Percentiles rank a stretch among this genome's conserved stretches.
These are phyloP conservation scores for Tubulanus polymorphus DNA, from an alignment of 2,888 invertebrate species.

Conservation along the genomic window DNA sequence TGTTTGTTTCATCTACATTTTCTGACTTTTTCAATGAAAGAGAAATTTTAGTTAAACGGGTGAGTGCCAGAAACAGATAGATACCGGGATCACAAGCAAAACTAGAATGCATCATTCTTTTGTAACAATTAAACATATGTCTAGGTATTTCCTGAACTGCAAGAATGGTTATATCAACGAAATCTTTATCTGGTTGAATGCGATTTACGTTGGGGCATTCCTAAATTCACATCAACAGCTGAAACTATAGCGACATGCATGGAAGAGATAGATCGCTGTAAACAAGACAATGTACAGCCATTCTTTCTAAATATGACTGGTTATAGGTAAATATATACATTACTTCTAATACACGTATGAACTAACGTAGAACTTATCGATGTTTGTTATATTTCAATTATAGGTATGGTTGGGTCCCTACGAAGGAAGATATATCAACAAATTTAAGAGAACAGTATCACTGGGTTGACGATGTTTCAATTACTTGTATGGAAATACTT, in stretches of 20 bases:
- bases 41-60: slow-evolving; percentile 15
- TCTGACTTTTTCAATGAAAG: slow-evolving; percentile 16
- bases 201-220: slow-evolving; percentile 53
- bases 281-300: slow-evolving; percentile 38
- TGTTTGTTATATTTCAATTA: background rate
- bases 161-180: slow-evolving; percentile 42
- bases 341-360: background rate
- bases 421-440: slow-evolving; percentile 29
- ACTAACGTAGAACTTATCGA: no score
- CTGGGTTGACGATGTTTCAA: slow-evolving; percentile 46
- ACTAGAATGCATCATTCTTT: background rate
- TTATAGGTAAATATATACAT: slow-evolving; percentile 32
- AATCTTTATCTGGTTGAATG: slow-evolving; percentile 45
- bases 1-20: slow-evolving; percentile 18
- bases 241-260: slow-evolving; percentile 45
- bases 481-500: slow-evolving; percentile 50
- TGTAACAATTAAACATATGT: background rate
- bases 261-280: slow-evolving; percentile 46
- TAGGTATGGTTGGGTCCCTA: slow-evolving; percentile 51
- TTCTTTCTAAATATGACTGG: slow-evolving; percentile 47
- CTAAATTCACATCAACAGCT: slow-evolving; percentile 39
- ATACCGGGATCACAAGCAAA: background rate
- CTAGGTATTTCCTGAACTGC: slow-evolving; percentile 44
- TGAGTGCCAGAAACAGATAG: background rate
- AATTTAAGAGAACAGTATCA: slow-evolving; percentile 33